These are phyloP conservation scores for Machimus atricapillus DNA, from an alignment of 2,888 invertebrate genomes.

Conservation along the genomic window DNA sequence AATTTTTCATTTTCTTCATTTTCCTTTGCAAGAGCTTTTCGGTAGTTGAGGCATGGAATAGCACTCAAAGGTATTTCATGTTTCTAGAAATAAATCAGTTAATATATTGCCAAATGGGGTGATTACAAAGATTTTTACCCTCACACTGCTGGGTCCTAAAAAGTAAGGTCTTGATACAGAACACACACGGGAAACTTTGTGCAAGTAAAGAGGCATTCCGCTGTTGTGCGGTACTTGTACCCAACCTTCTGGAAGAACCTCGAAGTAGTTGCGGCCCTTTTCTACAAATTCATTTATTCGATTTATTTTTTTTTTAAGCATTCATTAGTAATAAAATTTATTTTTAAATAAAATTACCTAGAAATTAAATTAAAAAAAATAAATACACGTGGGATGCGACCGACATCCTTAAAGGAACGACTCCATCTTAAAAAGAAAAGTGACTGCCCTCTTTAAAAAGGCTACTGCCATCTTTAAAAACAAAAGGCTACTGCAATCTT, in stretches of 20 bases:
- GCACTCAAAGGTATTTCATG: slow-evolving; percentile 95
- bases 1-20: slow-evolving; percentile 57
- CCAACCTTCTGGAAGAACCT: slow-evolving; percentile 97
- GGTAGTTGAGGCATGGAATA: slow-evolving; percentile 92
- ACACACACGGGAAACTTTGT: slow-evolving; percentile 86
- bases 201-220: slow-evolving; percentile 95
- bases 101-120: neutral
- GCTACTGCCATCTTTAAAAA: no score
- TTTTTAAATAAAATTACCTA: neutral
- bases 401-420: no score
- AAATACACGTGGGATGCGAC: neutral
- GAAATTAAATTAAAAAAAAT: neutral
- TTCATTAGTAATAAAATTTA: neutral
- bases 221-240: slow-evolving; percentile 93
- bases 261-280: slow-evolving; percentile 89
- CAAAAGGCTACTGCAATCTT: no score
- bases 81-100: slow-evolving; percentile 67
- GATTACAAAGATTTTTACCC: slow-evolving; percentile 65
- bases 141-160: slow-evolving; percentile 88
- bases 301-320: neutral
- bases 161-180: slow-evolving; percentile 94
- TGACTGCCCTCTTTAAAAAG: no score
- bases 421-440: no score
- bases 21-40: slow-evolving; percentile 79
- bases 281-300: slow-evolving; percentile 63